These are phyloP conservation scores for Hemitrygon akajei DNA, from an alignment of 2,797 vertebrate species.

Conservation along the genomic window DNA sequence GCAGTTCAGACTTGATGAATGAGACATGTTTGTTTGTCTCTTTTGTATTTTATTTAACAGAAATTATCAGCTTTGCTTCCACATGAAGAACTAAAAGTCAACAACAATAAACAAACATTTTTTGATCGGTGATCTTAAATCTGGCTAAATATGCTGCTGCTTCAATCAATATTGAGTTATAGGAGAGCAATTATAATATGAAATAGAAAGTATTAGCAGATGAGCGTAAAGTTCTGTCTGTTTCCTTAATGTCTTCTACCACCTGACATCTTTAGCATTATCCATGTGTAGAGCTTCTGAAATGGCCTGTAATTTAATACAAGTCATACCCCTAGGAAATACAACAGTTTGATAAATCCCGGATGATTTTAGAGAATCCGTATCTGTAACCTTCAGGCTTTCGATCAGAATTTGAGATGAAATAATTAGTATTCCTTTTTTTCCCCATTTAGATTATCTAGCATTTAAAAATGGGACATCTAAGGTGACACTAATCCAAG, in stretches of 20 bases:
- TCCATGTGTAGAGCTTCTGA: background rate
- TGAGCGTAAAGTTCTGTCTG: background rate
- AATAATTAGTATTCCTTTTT: background rate
- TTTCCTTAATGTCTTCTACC: background rate
- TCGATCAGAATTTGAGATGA: background rate
- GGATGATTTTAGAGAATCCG: background rate
- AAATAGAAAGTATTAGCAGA: background rate
- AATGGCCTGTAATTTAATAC: background rate
- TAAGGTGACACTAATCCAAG: background rate
- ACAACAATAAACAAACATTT: background rate
- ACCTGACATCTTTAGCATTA: background rate
- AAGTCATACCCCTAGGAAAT: background rate
- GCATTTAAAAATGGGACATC: background rate
- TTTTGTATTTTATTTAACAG: too few relatives aligned
- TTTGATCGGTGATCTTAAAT: background rate
- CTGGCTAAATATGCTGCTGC: background rate
- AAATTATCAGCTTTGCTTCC: background rate
- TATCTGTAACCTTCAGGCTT: background rate
- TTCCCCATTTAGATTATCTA: background rate
- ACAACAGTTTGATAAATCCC: background rate
- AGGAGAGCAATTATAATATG: background rate
- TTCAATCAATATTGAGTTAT: background rate
- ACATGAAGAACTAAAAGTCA: background rate
- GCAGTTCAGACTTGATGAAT: background rate
- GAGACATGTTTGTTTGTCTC: constrained; percentile 11